Percentiles rank a stretch among this genome's conserved stretches.
phyloP scores from a whole-genome alignment of 1,140 invertebrate species.

The Akabosia matsudoensis region DNA sequence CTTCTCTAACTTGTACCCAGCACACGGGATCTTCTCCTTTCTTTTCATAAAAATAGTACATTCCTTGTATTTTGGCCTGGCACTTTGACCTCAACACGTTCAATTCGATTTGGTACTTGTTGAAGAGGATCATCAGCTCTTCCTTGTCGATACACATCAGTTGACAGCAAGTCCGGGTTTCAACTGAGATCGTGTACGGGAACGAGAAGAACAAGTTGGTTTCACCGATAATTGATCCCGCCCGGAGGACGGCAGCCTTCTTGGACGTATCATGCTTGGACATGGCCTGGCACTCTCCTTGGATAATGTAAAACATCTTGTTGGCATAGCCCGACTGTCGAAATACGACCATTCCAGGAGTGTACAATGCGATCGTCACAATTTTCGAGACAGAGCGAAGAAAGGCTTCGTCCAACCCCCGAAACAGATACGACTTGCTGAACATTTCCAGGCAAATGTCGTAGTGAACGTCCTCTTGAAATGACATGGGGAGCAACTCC shows the following conservation, averaged over 20 bases:
- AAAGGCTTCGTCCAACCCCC: conserved; percentile 41
- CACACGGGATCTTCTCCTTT: conserved; percentile 24
- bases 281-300: conserved; percentile 39
- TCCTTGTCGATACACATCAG: conserved; percentile 16
- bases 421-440: conserved; percentile 40
- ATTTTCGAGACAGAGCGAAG: conserved; percentile 33
- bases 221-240: conserved; percentile 44
- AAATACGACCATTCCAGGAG: conserved; percentile 44
- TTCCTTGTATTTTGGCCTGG: neutral
- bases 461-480: conserved; percentile 40
- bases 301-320: conserved; percentile 43
- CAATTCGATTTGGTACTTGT: conserved; percentile 10
- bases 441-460: conserved; percentile 46
- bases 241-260: conserved; percentile 32
- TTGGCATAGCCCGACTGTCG: conserved; percentile 34
- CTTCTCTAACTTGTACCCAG: conserved; percentile 19
- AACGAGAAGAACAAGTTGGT: conserved; percentile 41
- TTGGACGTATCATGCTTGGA: conserved; percentile 32
- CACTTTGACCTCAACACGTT: neutral
- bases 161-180: conserved; percentile 38
- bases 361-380: conserved; percentile 39
- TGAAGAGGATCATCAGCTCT: neutral
- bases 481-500: conserved; percentile 28
- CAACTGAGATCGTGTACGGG: conserved; percentile 37
- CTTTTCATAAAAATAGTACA: conserved; percentile 11